phyloP scores from a whole-genome alignment of 1,140 invertebrate species.

The Bombyx mori region DNA sequence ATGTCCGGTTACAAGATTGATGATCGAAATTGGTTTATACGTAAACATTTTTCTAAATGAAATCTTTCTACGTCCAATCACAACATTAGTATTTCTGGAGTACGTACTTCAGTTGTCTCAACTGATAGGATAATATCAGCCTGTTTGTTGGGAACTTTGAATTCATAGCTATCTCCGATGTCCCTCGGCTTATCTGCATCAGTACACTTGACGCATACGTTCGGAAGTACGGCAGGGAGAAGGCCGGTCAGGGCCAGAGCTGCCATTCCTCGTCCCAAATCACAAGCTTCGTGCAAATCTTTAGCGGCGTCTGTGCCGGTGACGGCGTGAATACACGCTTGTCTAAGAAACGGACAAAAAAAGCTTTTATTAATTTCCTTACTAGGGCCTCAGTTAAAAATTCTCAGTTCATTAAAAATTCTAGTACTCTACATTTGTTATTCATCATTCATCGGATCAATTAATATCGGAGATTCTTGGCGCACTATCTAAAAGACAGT shows the following conservation, averaged over 20 bases:
- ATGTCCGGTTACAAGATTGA: too few species aligned
- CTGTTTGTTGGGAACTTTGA: constrained; percentile 78
- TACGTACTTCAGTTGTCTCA: constrained; percentile 71
- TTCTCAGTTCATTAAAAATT: too few species aligned
- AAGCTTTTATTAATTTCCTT: too few species aligned
- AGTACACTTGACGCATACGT: constrained; percentile 75
- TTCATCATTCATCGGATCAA: too few species aligned
- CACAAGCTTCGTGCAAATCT: constrained; percentile 70
- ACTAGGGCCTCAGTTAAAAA: too few species aligned
- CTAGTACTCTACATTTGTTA: too few species aligned
- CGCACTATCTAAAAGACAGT: too few species aligned
- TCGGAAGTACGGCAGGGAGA: constrained; percentile 71
- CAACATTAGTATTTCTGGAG: too few species aligned
- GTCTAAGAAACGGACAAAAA: constrained; percentile 41
- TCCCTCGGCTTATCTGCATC: constrained; percentile 68
- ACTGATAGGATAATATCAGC: constrained; percentile 82
- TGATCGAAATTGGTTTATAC: too few species aligned
- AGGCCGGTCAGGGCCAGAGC: constrained; percentile 70
- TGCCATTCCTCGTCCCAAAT: constrained; percentile 74
- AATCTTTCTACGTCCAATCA: too few species aligned
- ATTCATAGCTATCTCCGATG: constrained; percentile 74
- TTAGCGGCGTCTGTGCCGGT: constrained; percentile 51
- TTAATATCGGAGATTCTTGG: too few species aligned
- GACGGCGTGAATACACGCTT: constrained; percentile 77
- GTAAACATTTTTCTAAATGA: too few species aligned